Base-by-base conservation (phyloP, 2,888 invertebrate species). In the Auanema sp. region DNA sequence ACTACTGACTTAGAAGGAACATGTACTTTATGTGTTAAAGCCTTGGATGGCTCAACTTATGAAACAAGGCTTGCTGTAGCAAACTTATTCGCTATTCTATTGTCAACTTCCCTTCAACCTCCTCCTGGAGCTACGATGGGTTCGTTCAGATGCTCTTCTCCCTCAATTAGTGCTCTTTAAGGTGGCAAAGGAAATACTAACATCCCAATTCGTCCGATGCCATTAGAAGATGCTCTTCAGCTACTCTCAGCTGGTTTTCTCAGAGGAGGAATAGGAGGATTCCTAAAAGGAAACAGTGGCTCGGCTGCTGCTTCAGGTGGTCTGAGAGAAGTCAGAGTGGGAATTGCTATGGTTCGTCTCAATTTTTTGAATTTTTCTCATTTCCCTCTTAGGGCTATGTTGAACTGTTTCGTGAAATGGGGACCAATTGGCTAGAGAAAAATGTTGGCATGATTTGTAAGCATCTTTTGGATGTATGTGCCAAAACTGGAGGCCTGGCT, bases 311-410 rank as follows among this genome's bases (percentile, higher is more conserved):
- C 91, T 72, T 92, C 92, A 0, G 91, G 92, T 10, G 91, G 96
- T 0, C 94, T 93, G 84, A 88, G 94, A 69, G 97, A 98, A 88
- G 92, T 97, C 60, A 88, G 97, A 73, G 94, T 98, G 64, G 97
- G 97, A 65, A 92, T 98, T 0, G 95, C 97, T 4, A 93, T 97
- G 87, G 93, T 93, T 86, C 21, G 66, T 16, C 40, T 43, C 18
- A 42, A 47, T 40, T 16, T 12, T 11, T 41, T 18, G 16, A 14
- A 56, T 16, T 61, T 23, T 23, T 61, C 23, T 10, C 3, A 43
- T 57, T 16, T 2, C 40, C 8, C 24, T 24, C 60, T 49, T 56
- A 79, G 92, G 92, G 94, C 0, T 98, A 98, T 84, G 95, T 98
- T 25, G 90, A 92, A 58, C 93, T 97, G 84, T 91, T 93, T 0